Evolutionary conservation across 2,113 vertebrate species (phyloP).

Genomic region (Phalacrocorax aristotelis): DNA sequence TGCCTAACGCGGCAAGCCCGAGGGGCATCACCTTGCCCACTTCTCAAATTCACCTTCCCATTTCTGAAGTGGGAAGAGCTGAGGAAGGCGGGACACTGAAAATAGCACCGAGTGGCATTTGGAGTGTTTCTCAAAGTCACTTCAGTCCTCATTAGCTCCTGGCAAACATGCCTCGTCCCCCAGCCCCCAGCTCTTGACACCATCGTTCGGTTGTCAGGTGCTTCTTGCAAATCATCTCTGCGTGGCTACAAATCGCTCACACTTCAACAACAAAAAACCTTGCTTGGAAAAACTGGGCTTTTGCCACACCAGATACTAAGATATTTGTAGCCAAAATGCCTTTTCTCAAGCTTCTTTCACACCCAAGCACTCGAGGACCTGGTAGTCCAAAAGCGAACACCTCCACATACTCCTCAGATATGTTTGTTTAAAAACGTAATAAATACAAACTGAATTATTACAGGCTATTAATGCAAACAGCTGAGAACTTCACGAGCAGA

Average conservation of each 20-base stretch:
- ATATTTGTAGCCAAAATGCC: not conserved
- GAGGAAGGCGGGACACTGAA: not conserved
- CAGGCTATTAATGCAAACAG: not conserved
- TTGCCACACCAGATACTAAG: not conserved
- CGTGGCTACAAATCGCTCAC: not conserved
- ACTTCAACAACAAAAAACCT: not conserved
- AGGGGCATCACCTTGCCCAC: not conserved
- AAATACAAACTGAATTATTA: not conserved
- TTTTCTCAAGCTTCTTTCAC: not conserved
- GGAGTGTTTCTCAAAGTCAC: not conserved
- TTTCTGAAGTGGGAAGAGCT: not conserved
- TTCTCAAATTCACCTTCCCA: too few relatives aligned
- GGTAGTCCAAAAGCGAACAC: not conserved
- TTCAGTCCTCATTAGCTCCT: not conserved
- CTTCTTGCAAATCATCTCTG: not conserved
- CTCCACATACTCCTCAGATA: not conserved
- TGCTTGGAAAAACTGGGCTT: not conserved
- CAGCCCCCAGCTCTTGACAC: not conserved
- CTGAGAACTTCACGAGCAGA: not conserved
- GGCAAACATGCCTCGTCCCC: not conserved
- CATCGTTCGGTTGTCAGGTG: not conserved
- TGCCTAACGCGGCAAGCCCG: accelerated
- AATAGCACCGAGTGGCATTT: not conserved
- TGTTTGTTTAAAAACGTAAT: accelerated
- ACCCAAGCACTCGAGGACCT: not conserved